Percentiles rank a stretch among this genome's conserved stretches.
phyloP scores from a whole-genome alignment of 2,113 vertebrate genomes.

The Tympanuchus pallidicinctus region DNA sequence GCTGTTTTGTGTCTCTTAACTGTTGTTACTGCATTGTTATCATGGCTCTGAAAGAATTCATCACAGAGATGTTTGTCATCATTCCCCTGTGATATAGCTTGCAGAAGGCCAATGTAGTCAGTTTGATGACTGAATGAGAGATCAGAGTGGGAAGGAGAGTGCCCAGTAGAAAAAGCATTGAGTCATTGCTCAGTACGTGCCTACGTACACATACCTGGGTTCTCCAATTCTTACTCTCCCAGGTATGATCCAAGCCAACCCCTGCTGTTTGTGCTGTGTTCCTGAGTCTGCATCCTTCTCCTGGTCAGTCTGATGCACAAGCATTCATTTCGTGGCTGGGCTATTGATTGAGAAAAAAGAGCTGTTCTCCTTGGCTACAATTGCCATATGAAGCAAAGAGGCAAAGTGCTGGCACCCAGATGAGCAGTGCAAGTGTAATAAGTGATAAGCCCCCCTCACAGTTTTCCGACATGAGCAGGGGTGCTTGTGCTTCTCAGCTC shows the following conservation, averaged over 20 bases:
- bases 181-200: neutral
- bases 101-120: neutral
- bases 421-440: accelerated
- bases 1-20: neutral
- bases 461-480: neutral
- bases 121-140: constrained; percentile 11
- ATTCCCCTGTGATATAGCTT: neutral
- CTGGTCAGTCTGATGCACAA: neutral
- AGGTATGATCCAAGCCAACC: neutral
- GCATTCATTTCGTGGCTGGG: neutral
- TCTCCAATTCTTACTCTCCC: neutral
- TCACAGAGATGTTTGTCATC: neutral
- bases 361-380: neutral
- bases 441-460: neutral
- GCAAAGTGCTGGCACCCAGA: accelerated
- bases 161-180: neutral
- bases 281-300: neutral
- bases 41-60: neutral
- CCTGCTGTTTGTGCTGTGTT: neutral
- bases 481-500: neutral
- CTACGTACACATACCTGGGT: neutral
- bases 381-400: neutral
- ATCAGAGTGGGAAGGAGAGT: neutral
- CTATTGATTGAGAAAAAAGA: neutral
- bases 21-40: neutral